Base-by-base conservation (phyloP, 2,888 invertebrate genomes). In the Cynaeus angustus region DNA sequence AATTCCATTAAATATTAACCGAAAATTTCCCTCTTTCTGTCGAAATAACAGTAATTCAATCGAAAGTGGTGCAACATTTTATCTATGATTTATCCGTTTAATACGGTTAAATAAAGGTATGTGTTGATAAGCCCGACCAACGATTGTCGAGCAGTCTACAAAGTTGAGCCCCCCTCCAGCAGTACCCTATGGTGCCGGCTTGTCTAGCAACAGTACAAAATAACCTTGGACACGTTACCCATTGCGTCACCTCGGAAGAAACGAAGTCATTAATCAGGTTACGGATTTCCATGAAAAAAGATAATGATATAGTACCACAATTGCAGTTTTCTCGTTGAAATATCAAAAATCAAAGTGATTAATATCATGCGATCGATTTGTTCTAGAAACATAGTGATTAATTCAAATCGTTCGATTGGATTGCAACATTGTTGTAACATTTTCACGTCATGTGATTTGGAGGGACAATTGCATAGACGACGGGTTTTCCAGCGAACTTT, bases 151-250 rank as follows among this genome's bases (percentile, higher is more conserved):
- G 12, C 21, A 12, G 52, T 52, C 30, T 52, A 26, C n/a, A n/a
- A n/a, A n/a, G n/a, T n/a, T n/a, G n/a, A n/a, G n/a, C 52, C 52
- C 53, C 30, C 5, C 53, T 56, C 28, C 8, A 56, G 10, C 43
- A 14, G 41, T 43, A 56, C 56, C 56, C 45, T 55, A 1, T 37
- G 59, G 59, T 59, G 59, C 59, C 59, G 45, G 28, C 9, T 26
- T 45, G 59, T 59, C 59, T 59, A 48, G 48, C 59, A 59, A 48
- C 59, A 46, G 30, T 13, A 10, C 8, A 5, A 12, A 14, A 14
- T 59, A 59, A 46, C 45, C 46, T 46, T 46, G 33, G n/a, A 37
- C 16, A 59, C 33, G 46, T 26, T 58, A 6, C 28, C 21, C 16
- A 43, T 58, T 58, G 58, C 58, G 43, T 58, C 58, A 58, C 26